Percentiles rank a stretch among this genome's conserved stretches.
These are phyloP conservation scores for Chiroxiphia lanceolata DNA, from an alignment of 2,797 vertebrate genomes.

Conservation along the genomic window DNA sequence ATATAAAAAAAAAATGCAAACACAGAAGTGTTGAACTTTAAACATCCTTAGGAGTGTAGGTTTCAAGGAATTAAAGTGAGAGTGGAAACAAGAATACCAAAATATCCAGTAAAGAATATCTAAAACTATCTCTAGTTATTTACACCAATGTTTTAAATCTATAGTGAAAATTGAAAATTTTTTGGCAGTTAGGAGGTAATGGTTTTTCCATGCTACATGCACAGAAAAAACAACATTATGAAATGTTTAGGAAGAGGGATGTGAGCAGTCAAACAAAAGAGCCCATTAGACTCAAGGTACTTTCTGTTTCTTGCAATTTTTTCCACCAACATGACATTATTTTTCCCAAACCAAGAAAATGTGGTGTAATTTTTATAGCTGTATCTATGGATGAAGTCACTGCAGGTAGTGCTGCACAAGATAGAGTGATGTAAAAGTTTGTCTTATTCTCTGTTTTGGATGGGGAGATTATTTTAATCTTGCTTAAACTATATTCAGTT, in stretches of 20 bases:
- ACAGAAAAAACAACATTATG: neutral
- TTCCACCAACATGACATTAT: neutral
- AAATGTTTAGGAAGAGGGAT: neutral
- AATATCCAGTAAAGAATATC: neutral
- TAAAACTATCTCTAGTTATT: neutral
- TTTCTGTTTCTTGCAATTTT: slow-evolving; percentile 42
- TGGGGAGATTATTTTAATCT: neutral
- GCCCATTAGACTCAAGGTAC: neutral
- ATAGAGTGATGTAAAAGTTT: neutral
- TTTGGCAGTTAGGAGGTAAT: neutral
- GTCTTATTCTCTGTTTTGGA: neutral
- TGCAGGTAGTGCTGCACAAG: neutral
- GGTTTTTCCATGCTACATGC: neutral
- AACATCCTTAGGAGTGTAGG: neutral
- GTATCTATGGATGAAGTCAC: neutral
- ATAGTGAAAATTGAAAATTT: neutral
- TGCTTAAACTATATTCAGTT: neutral
- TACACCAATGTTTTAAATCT: neutral
- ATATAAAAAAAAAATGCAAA: neutral
- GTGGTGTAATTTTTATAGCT: neutral
- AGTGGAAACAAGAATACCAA: neutral
- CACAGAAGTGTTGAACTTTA: neutral
- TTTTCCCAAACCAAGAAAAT: neutral
- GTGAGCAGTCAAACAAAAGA: neutral
- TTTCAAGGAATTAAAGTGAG: slow-evolving; percentile 41